These are phyloP conservation scores for Sinelater perroti DNA, from an alignment of 2,888 invertebrate genomes.

Conservation along the genomic window DNA sequence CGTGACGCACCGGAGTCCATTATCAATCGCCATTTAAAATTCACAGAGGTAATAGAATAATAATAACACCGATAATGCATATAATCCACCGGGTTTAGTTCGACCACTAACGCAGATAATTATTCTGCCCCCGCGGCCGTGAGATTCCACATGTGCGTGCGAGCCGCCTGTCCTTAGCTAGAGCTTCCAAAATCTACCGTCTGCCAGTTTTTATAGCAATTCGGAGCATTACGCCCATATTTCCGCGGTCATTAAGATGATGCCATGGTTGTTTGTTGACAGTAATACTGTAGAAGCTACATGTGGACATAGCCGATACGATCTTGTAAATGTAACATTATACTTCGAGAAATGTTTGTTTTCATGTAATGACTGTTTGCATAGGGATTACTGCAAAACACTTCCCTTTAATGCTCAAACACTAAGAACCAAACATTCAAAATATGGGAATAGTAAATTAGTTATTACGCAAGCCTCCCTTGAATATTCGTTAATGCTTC, in stretches of 20 bases:
- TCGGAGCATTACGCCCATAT: no score
- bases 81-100: conserved; percentile 15
- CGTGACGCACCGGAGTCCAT: conserved; percentile 13
- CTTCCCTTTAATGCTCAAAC: conserved; percentile 28
- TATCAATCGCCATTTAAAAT: conserved; percentile 25
- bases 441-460: conserved; percentile 15
- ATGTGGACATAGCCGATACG: conserved; percentile 27
- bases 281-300: conserved; percentile 19
- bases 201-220: no score
- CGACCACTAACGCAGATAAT: conserved; percentile 22
- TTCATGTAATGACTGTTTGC: conserved; percentile 34
- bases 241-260: conserved; percentile 6
- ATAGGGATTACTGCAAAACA: conserved; percentile 30
- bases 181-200: no score
- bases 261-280: conserved; percentile 10
- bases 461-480: no score
- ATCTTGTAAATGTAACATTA: conserved; percentile 28
- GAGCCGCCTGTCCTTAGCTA: no score
- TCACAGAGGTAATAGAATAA: conserved; percentile 23
- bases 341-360: conserved; percentile 22
- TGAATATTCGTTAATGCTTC: no score
- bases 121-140: conserved; percentile 20
- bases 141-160: conserved; percentile 26
- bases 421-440: conserved; percentile 7
- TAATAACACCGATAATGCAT: conserved; percentile 16